phyloP scores from a whole-genome alignment of 2,888 invertebrate species.

The Aphidius colemani region DNA sequence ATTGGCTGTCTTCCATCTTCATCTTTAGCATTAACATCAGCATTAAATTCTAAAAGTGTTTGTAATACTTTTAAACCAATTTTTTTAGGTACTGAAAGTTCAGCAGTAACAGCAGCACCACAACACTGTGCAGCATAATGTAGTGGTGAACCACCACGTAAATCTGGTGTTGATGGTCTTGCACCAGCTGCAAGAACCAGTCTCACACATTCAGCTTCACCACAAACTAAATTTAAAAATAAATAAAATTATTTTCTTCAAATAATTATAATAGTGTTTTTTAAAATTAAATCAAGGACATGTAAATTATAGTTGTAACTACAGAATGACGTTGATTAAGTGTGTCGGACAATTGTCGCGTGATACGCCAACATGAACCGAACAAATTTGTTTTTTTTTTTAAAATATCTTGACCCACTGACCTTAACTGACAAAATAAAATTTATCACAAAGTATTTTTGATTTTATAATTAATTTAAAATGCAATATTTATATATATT shows the following conservation, averaged over 20 bases:
- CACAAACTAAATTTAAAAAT: conserved; percentile 74
- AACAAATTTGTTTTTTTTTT: conserved; percentile 6
- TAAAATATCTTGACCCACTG: conserved; percentile 49
- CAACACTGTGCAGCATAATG: conserved; percentile 99
- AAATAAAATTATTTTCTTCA: neutral
- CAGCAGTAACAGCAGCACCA: conserved; percentile 72
- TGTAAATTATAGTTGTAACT: neutral
- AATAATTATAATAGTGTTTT: neutral
- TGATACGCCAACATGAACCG: conserved; percentile 26
- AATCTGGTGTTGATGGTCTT: conserved; percentile 85
- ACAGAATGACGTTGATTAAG: too few species aligned
- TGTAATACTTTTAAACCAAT: conserved; percentile 81
- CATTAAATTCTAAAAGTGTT: conserved; percentile 76
- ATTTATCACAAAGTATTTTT: neutral
- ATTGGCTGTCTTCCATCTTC: conserved; percentile 92
- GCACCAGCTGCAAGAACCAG: conserved; percentile 85
- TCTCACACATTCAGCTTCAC: conserved; percentile 86
- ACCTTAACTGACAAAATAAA: conserved; percentile 49
- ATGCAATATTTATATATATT: too few species aligned
- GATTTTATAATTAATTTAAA: too few species aligned
- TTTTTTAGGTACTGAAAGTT: conserved; percentile 58
- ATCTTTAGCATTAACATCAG: conserved; percentile 84
- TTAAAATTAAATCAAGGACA: neutral
- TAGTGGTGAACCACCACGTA: conserved; percentile 92
- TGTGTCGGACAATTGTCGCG: conserved; percentile 27